Evolutionary conservation across 2,113 vertebrate species (phyloP).

Genomic region (Candoia aspera): DNA sequence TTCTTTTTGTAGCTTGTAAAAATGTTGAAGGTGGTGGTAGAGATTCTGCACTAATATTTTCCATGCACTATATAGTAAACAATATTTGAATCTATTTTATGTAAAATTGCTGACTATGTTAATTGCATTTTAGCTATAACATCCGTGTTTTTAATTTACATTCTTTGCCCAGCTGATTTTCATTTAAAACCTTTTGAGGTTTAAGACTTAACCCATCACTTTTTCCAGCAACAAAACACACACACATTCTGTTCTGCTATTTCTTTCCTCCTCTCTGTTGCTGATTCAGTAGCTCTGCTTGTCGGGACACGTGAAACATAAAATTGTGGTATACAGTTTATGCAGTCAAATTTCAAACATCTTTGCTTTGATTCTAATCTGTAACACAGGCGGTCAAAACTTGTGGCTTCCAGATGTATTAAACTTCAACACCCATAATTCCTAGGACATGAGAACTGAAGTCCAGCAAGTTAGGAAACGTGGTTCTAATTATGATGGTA

Average conservation of each 20-base stretch:
- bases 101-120: slow-evolving; percentile 6
- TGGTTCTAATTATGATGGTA: not conserved
- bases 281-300: slow-evolving; percentile 43
- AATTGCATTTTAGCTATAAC: slow-evolving; percentile 13
- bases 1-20: slow-evolving; percentile 13
- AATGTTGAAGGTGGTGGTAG: not conserved
- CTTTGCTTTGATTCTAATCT: slow-evolving; percentile 14
- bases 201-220: slow-evolving; percentile 39
- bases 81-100: slow-evolving; percentile 2
- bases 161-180: slow-evolving; percentile 51
- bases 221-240: slow-evolving; percentile 55
- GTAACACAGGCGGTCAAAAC: not conserved
- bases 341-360: not conserved
- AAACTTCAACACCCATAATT: not conserved
- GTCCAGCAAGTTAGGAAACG: not conserved
- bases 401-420: not conserved
- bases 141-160: not conserved
- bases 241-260: slow-evolving; percentile 34
- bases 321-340: not conserved
- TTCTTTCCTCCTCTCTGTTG: slow-evolving; percentile 17
- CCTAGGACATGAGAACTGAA: not conserved
- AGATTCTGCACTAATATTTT: slow-evolving; percentile 12
- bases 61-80: slow-evolving; percentile 16
- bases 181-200: slow-evolving; percentile 54
- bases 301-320: slow-evolving; percentile 24